These are phyloP conservation scores for Rhabdophis nuchalis DNA, from an alignment of 2,797 vertebrate species.

Conservation along the genomic window DNA sequence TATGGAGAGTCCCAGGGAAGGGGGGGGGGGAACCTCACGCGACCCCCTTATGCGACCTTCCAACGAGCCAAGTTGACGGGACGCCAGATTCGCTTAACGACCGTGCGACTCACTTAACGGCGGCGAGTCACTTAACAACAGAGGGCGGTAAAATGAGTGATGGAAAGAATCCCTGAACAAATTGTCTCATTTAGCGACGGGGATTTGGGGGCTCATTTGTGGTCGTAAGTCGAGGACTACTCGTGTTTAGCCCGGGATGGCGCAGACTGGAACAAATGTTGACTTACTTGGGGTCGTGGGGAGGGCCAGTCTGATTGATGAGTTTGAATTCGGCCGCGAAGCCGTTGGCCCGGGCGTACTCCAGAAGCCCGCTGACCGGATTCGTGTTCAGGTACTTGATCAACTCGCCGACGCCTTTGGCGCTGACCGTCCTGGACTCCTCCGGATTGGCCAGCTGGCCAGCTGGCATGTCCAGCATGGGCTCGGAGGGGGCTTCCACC, in stretches of 20 bases:
- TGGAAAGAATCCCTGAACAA: too few species aligned
- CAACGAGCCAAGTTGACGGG: too few species aligned
- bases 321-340: constrained; percentile 94
- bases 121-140: too few species aligned
- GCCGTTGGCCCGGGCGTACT: constrained; percentile 91
- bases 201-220: background rate
- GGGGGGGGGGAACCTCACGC: too few species aligned
- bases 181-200: background rate
- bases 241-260: background rate
- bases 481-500: background rate
- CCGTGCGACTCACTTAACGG: too few species aligned
- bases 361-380: constrained; percentile 88
- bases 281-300: constrained; percentile 91
- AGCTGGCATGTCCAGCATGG: accelerated
- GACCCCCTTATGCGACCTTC: too few species aligned
- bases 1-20: accelerated
- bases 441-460: constrained; percentile 59
- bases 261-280: background rate
- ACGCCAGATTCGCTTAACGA: too few species aligned
- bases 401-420: constrained; percentile 84
- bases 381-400: constrained; percentile 94
- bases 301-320: constrained; percentile 87
- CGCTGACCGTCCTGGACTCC: constrained; percentile 77
- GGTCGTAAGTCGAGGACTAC: too few species aligned
- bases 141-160: too few species aligned